Evolutionary conservation across 2,888 invertebrate species (phyloP).

Genomic region (Scrobipalpa costella): DNA sequence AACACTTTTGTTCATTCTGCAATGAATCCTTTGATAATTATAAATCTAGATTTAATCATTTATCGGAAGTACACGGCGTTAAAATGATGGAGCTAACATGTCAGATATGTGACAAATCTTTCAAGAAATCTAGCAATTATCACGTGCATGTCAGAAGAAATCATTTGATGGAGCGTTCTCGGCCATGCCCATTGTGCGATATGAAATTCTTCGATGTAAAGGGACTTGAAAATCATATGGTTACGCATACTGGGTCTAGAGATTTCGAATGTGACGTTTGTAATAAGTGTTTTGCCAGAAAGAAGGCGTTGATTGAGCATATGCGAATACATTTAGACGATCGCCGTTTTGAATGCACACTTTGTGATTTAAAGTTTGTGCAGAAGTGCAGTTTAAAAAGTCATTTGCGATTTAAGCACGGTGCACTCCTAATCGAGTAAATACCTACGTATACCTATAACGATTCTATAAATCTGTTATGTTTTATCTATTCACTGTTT

Average conservation of each 20-base stretch:
- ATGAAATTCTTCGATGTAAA: conserved; percentile 49
- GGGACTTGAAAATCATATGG: conserved; percentile 46
- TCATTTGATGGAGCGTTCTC: conserved; percentile 60
- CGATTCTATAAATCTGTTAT: too few relatives aligned
- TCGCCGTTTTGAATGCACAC: conserved; percentile 40
- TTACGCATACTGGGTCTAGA: conserved; percentile 57
- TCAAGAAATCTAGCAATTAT: conserved; percentile 40
- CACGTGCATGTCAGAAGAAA: conserved; percentile 49
- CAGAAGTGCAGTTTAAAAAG: conserved; percentile 39
- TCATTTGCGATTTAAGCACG: conserved; percentile 38
- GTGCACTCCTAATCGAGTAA: conserved; percentile 9
- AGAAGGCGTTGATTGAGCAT: conserved; percentile 44
- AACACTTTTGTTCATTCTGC: conserved; percentile 37
- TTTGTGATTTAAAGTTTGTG: conserved; percentile 37
- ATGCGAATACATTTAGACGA: conserved; percentile 46
- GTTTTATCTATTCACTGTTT: too few relatives aligned
- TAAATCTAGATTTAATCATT: conserved; percentile 36
- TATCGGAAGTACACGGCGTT: conserved; percentile 36
- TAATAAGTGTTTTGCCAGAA: conserved; percentile 43
- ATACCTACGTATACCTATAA: not conserved
- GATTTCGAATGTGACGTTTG: conserved; percentile 59
- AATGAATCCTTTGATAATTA: conserved; percentile 36
- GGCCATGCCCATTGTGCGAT: conserved; percentile 62
- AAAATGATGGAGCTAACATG: conserved; percentile 40
- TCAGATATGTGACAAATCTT: conserved; percentile 49